Conservation (phyloP, 2,888 invertebrate genomes). For the Colostygia pectinataria region DNA sequence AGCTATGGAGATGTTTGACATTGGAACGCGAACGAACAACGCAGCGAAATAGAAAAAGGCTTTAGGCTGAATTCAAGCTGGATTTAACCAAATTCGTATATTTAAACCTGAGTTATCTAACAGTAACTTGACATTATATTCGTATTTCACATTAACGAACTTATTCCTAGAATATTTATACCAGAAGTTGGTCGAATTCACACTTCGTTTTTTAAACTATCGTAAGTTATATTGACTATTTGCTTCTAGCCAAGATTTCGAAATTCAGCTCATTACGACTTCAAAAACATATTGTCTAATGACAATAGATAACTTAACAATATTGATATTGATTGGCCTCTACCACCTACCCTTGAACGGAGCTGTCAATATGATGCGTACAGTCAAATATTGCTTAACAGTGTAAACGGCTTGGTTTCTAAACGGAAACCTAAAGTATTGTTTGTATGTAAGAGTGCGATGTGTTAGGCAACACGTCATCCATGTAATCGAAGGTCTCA, state of each 20-base stretch:
- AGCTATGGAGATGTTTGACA: too few relatives aligned
- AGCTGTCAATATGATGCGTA: slow-evolving; percentile 43
- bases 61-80: too few relatives aligned
- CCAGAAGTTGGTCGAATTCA: too few relatives aligned
- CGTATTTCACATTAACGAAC: too few relatives aligned
- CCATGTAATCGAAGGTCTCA: slow-evolving; percentile 69
- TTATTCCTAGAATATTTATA: too few relatives aligned
- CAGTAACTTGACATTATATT: too few relatives aligned
- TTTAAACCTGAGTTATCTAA: too few relatives aligned
- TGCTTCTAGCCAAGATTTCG: background rate
- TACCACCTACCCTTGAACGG: slow-evolving; percentile 41
- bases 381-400: slow-evolving; percentile 56
- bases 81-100: too few relatives aligned
- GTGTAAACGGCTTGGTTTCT: slow-evolving; percentile 62
- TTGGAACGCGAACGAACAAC: too few relatives aligned
- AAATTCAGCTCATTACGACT: slow-evolving; percentile 4
- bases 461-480: slow-evolving; percentile 64
- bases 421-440: slow-evolving; percentile 66
- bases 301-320: slow-evolving; percentile 29
- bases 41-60: too few relatives aligned
- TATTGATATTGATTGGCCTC: slow-evolving; percentile 38
- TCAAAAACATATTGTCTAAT: slow-evolving; percentile 22
- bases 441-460: slow-evolving; percentile 47
- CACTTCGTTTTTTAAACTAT: too few relatives aligned
- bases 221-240: too few relatives aligned